These are phyloP conservation scores for Drosophila elegans DNA, from an alignment of 1,140 invertebrate genomes.

Conservation along the genomic window DNA sequence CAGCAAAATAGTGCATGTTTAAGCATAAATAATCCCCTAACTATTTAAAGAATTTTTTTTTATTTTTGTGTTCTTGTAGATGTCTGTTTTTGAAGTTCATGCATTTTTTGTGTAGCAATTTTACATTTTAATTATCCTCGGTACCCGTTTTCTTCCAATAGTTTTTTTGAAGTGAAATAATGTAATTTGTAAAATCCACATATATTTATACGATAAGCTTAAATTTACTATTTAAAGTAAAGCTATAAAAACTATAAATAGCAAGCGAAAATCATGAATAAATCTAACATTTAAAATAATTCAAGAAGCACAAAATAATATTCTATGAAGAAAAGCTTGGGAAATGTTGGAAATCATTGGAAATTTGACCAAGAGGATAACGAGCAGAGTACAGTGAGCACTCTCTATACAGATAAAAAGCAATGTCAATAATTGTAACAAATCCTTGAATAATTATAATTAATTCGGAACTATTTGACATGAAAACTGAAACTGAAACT, in stretches of 20 bases:
- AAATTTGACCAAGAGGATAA: neutral
- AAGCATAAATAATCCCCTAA: slow-evolving; percentile 4
- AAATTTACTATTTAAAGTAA: slow-evolving; percentile 59
- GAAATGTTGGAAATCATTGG: neutral
- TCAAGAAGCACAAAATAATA: neutral
- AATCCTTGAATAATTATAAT: neutral
- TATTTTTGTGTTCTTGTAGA: slow-evolving; percentile 9
- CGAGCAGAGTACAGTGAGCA: neutral
- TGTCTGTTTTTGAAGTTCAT: slow-evolving; percentile 6
- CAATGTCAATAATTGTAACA: neutral
- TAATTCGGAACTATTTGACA: neutral
- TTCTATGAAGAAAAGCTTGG: neutral
- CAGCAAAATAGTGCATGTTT: slow-evolving; percentile 26
- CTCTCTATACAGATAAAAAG: neutral
- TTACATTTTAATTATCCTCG: slow-evolving; percentile 7
- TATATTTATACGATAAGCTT: slow-evolving; percentile 39
- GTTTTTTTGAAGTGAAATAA: slow-evolving; percentile 18
- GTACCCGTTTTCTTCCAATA: slow-evolving; percentile 1
- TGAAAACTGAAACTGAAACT: slow-evolving; percentile 17
- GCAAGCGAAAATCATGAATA: slow-evolving; percentile 29
- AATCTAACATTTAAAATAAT: slow-evolving; percentile 17
- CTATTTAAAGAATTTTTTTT: slow-evolving; percentile 17
- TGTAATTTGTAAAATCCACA: slow-evolving; percentile 38
- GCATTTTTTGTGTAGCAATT: slow-evolving; percentile 6
- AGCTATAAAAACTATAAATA: slow-evolving; percentile 27